phyloP scores from a whole-genome alignment of 2,113 vertebrate genomes.

The Diglossa brunneiventris region DNA sequence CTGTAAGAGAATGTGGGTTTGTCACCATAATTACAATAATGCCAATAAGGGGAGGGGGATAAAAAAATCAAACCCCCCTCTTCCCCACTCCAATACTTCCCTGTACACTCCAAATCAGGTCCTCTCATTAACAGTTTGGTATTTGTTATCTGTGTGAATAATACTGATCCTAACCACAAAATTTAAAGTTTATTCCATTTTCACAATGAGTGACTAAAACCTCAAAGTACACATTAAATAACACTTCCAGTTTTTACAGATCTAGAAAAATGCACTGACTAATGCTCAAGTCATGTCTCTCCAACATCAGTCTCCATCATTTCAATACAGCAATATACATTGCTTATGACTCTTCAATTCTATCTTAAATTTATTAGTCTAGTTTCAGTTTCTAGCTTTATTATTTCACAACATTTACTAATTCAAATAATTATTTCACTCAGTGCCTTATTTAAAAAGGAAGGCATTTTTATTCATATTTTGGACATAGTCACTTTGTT shows the following conservation, averaged over 20 bases:
- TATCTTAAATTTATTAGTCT: background rate
- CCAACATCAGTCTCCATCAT: background rate
- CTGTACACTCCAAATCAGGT: background rate
- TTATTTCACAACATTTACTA: background rate
- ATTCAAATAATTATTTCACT: background rate
- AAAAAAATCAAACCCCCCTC: background rate
- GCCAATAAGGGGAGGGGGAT: fast-evolving
- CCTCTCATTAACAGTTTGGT: background rate
- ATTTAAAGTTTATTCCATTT: background rate
- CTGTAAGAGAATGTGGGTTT: background rate
- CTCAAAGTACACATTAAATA: background rate
- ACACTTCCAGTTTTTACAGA: background rate
- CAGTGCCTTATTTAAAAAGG: background rate
- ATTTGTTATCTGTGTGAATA: background rate
- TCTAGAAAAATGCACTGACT: background rate
- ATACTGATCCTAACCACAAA: background rate
- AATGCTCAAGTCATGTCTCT: background rate
- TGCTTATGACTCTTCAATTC: background rate
- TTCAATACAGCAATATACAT: background rate
- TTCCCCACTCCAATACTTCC: background rate
- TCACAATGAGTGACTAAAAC: background rate
- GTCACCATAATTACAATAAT: background rate
- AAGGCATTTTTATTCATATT: background rate
- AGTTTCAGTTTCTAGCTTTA: background rate
- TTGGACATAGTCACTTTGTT: background rate